A percentile compares a stretch with the other conserved stretches of the same genome.
phyloP scores from a whole-genome alignment of 2,113 vertebrate genomes.

The Gnathonemus longibarbis region DNA sequence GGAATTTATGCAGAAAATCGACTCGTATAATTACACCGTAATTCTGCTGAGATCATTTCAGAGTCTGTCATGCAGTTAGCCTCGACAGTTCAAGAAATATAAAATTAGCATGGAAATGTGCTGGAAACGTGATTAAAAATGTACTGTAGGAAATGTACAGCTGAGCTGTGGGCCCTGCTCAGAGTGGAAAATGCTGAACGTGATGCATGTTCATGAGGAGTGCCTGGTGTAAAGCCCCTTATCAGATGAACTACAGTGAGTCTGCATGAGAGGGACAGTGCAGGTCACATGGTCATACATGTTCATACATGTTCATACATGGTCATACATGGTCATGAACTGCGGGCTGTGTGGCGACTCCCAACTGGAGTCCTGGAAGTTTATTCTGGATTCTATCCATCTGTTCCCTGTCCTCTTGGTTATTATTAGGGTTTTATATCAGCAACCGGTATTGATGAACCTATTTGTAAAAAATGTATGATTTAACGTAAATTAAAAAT shows the following conservation, averaged over 20 bases:
- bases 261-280: neutral
- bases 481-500: neutral
- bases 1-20: conserved; percentile 8
- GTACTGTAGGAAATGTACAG: neutral
- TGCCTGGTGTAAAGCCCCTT: neutral
- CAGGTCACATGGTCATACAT: neutral
- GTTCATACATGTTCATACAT: too few relatives aligned
- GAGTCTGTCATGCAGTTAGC: conserved; percentile 3
- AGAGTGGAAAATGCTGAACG: neutral
- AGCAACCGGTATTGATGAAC: too few relatives aligned
- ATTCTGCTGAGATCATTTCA: conserved; percentile 11
- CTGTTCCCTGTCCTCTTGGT: neutral
- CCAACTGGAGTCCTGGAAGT: neutral
- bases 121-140: neutral
- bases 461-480: neutral
- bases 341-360: neutral
- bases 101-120: conserved; percentile 11
- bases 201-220: neutral
- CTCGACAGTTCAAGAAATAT: neutral
- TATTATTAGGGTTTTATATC: neutral
- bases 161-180: neutral
- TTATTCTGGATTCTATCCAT: neutral
- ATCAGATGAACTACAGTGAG: neutral
- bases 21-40: conserved; percentile 4
- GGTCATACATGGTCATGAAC: neutral